Conservation (phyloP, 2,797 vertebrate genomes). For the Nannoperca obscura region DNA sequence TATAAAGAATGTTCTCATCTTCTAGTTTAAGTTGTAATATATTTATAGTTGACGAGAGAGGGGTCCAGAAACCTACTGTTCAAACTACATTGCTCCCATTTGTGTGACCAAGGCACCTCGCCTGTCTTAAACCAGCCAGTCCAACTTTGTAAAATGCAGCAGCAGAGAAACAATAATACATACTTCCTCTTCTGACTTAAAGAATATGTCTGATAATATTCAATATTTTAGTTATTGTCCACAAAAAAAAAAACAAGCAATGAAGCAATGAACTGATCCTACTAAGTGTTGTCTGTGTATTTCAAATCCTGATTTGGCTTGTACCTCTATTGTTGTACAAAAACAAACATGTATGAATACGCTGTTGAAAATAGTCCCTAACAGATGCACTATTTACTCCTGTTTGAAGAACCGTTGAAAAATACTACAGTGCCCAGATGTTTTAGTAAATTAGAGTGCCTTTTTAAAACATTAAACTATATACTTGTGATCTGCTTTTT, state of each 20-base stretch:
- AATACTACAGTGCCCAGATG: neutral
- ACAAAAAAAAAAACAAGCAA: neutral
- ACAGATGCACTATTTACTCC: neutral
- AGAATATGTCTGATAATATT: neutral
- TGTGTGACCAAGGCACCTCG: neutral
- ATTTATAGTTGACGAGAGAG: neutral
- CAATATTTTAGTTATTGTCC: neutral
- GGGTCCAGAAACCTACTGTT: neutral
- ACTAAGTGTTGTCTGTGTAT: neutral
- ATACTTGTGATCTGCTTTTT: neutral
- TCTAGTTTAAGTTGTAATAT: neutral
- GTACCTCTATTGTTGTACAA: neutral
- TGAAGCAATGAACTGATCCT: neutral
- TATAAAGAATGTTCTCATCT: slow-evolving; percentile 10
- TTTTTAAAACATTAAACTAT: neutral
- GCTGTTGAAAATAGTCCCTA: neutral
- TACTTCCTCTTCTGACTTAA: neutral
- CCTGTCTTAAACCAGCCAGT: neutral
- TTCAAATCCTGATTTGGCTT: neutral
- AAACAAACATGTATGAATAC: neutral
- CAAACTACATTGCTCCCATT: neutral
- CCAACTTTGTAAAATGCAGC: neutral
- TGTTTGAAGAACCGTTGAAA: neutral
- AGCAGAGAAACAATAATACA: neutral
- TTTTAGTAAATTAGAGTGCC: neutral